A percentile compares a stretch with the other conserved stretches of the same genome.
Conservation (phyloP, 2,888 invertebrate species). For the Dynastes tityus region DNA sequence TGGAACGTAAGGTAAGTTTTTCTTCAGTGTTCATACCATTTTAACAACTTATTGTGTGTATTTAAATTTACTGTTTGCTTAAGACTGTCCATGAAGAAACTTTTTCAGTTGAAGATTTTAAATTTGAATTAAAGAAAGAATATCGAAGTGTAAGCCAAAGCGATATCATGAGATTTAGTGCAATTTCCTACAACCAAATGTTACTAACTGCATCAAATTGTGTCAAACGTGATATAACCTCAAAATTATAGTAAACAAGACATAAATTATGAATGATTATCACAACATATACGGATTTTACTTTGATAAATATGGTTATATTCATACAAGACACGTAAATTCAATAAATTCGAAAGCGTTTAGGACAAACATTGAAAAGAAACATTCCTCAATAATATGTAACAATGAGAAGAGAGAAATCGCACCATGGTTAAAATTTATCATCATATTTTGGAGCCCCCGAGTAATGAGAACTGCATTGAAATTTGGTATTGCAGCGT, state of each 20-base stretch:
- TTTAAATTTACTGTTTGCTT: no score
- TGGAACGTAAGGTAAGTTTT: no score
- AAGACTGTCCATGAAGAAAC: no score
- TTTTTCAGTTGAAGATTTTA: no score
- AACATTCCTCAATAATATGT: not conserved
- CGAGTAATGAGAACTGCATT: constrained; percentile 65
- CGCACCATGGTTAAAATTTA: constrained; percentile 64
- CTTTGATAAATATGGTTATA: constrained; percentile 56
- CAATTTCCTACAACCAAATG: no score
- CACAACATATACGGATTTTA: constrained; percentile 51
- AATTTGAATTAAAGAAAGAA: no score
- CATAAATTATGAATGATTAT: constrained; percentile 36
- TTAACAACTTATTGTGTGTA: no score
- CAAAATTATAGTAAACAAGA: constrained; percentile 22
- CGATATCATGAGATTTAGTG: no score
- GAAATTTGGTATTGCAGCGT: constrained; percentile 66
- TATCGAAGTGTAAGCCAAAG: no score
- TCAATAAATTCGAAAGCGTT: constrained; percentile 31
- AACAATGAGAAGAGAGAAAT: constrained; percentile 53
- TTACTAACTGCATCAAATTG: no score
- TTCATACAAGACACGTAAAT: constrained; percentile 50
- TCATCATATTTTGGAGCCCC: constrained; percentile 66
- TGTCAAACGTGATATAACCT: constrained; percentile 6
- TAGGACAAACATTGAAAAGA: constrained; percentile 4
- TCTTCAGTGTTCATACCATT: no score